Evolutionary conservation across 2,888 invertebrate genomes (phyloP).

Genomic region (Plebejus melissa): DNA sequence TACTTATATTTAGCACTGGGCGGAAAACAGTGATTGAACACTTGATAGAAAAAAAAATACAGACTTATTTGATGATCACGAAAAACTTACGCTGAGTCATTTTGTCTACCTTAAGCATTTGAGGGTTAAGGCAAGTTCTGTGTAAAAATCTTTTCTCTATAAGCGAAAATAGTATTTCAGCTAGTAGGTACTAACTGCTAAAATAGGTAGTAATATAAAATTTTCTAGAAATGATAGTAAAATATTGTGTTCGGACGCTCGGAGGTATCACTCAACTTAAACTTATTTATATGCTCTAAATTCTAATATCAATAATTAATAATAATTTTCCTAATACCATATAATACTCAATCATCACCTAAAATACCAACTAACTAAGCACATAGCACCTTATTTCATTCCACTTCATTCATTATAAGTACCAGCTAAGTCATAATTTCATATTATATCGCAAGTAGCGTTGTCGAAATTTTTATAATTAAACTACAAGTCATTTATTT

Average conservation of each 20-base stretch:
- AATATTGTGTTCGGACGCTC: neutral
- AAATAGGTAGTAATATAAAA: no score
- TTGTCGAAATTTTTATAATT: neutral
- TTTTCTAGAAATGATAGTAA: no score
- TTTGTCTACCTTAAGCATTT: neutral
- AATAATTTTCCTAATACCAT: conserved; percentile 15
- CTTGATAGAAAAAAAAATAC: neutral
- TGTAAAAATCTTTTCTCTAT: neutral
- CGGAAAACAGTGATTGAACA: neutral
- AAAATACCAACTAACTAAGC: neutral
- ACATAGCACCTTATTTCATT: conserved; percentile 6
- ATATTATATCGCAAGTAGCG: neutral
- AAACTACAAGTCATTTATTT: neutral
- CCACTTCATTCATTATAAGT: neutral
- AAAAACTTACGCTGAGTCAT: neutral
- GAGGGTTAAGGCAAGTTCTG: neutral
- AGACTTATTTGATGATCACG: neutral
- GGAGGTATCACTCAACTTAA: neutral
- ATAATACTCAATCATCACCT: conserved; percentile 6
- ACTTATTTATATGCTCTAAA: neutral
- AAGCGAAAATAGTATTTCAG: neutral
- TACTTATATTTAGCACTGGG: conserved; percentile 1
- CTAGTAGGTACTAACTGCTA: neutral
- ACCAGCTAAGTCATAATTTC: conserved; percentile 8
- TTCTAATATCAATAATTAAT: neutral